Percentiles rank a stretch among this genome's conserved stretches.
These are phyloP conservation scores for Corythaeola cristata DNA, from an alignment of 2,113 vertebrate species.

Conservation along the genomic window DNA sequence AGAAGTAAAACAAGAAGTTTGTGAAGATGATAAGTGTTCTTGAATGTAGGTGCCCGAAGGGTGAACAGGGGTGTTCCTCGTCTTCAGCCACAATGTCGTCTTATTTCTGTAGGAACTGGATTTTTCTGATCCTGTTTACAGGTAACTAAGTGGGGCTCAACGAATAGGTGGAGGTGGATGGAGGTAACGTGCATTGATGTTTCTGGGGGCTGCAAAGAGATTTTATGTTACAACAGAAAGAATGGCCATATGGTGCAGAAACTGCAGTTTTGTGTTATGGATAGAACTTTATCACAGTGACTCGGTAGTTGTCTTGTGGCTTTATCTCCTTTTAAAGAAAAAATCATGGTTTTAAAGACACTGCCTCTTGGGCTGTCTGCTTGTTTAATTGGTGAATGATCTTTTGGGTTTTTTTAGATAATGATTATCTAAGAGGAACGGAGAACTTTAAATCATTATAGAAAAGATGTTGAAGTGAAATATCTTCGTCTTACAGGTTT, in stretches of 20 bases:
- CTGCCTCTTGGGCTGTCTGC: background rate
- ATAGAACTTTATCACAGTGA: background rate
- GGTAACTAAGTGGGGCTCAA: conserved; percentile 34
- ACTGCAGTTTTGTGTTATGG: background rate
- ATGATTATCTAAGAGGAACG: background rate
- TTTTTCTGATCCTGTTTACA: conserved; percentile 43
- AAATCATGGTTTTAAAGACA: background rate
- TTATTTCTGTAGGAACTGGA: background rate
- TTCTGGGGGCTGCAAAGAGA: background rate
- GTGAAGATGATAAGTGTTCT: background rate
- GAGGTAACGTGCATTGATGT: background rate
- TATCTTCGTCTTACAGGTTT: too few relatives aligned
- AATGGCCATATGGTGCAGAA: background rate
- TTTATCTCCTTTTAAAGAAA: background rate
- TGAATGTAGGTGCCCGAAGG: background rate
- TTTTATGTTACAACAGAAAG: background rate
- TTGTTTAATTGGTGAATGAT: background rate
- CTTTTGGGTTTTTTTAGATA: background rate
- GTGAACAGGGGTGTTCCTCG: background rate
- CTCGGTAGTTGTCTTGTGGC: background rate
- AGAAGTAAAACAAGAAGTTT: background rate
- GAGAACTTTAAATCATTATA: background rate
- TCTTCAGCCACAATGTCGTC: background rate
- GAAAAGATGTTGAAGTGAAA: too few relatives aligned
- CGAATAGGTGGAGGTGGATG: background rate